Evolutionary conservation across 2,797 vertebrate species (phyloP), one percentile per base, ranked within the genome.

Genomic region (Crocidura indochinensis): DNA sequence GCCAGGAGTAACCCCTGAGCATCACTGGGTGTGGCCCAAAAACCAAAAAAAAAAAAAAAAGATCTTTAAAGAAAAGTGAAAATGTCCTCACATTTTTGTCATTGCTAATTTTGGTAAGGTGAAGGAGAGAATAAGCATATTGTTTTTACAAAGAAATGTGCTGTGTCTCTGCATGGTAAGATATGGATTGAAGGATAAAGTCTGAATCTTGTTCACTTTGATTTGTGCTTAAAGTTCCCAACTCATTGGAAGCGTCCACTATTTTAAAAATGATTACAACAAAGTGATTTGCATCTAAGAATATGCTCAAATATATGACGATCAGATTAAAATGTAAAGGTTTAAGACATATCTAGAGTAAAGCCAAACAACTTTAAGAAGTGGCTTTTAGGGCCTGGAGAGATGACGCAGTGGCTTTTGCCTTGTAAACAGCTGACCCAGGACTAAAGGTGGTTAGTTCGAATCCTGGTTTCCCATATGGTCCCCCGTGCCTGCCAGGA

Each of bases 61-160:
- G n/a, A n/a, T n/a, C 17, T 67, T 67, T 68, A 29, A 27, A 9
- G 69, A 4, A 80, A 24, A 8, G 8, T 6, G 53, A 2, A 1
- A 38, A 3, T 81, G 6, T 53, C 72, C 60, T 64, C 51, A 53
- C 29, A 62, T 80, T 22, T 31, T 53, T 68, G 27, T 68, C 31
- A 4, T 29, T 72, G 12, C 31, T 56, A 73, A 80, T 73, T 53
- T 72, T 1, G 9, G 56, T 6, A 71, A 80, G 6, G 20, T n/a
- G 15, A 91, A 77, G 44, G n/a, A 88, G 26, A 29, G 53, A 80
- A 29, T 77, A 4, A 17, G 71, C 11, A 49, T 17, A 74, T 12
- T 75, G 17, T 47, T 92, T 92, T 90, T 92, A 31, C 64, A 88
- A 84, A 87, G 6, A 84, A 76, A 67, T 31, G n/a, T 65, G 47